These are phyloP conservation scores for Campylomormyrus numenius DNA, from an alignment of 2,113 vertebrate genomes.

Conservation along the genomic window DNA sequence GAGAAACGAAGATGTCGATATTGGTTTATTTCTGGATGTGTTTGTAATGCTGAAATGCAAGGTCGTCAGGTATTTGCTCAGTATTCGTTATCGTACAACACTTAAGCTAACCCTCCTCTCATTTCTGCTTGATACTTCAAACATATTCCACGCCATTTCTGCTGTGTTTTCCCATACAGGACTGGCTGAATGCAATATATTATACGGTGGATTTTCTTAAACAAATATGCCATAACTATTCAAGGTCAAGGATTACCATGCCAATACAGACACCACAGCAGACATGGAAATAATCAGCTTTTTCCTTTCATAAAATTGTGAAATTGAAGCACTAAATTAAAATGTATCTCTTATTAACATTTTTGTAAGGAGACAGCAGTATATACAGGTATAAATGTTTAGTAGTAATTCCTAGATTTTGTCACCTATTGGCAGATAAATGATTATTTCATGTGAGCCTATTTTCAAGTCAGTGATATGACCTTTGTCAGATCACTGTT, in stretches of 20 bases:
- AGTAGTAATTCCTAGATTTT: not conserved
- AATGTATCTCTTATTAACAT: not conserved
- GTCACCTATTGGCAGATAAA: not conserved
- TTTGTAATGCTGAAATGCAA: not conserved
- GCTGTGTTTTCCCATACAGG: not conserved
- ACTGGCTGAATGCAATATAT: not conserved
- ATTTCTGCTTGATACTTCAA: not conserved
- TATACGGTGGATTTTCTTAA: not conserved
- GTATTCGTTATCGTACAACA: too few species aligned
- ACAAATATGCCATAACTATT: not conserved
- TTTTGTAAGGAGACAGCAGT: not conserved
- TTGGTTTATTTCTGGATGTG: not conserved
- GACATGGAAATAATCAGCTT: not conserved
- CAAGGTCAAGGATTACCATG: not conserved
- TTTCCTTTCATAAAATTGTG: not conserved
- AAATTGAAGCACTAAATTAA: not conserved
- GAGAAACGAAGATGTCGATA: not conserved
- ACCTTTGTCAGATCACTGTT: not conserved
- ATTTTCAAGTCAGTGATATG: not conserved
- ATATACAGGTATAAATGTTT: not conserved
- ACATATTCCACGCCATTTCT: not conserved
- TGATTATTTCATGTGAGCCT: not conserved
- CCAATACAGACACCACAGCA: not conserved
- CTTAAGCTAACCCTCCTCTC: not conserved
- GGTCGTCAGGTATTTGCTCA: too few species aligned